phyloP scores from a whole-genome alignment of 2,888 invertebrate species.

The Caenorhabditis parvicauda region DNA sequence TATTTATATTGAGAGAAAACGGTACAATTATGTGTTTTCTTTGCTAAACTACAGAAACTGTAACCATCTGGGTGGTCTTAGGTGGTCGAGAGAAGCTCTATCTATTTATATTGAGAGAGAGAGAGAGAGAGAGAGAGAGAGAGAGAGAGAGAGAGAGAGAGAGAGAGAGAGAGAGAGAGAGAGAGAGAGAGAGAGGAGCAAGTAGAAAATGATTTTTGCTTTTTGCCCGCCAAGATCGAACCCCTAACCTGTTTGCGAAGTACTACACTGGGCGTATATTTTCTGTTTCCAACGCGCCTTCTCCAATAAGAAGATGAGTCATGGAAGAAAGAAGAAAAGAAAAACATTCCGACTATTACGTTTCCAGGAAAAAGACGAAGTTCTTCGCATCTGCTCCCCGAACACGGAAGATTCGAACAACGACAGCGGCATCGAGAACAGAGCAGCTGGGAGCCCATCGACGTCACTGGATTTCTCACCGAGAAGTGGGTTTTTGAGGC shows the following conservation, averaged over 20 bases:
- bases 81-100: constrained; percentile 3
- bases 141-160: constrained; percentile 3
- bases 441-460: constrained; percentile 34
- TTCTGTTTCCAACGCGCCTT: no score
- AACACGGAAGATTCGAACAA: constrained; percentile 26
- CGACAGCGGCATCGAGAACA: constrained; percentile 40
- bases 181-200: constrained; percentile 1
- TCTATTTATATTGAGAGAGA: constrained; percentile 14
- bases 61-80: constrained; percentile 2
- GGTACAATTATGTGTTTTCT: no score
- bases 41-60: constrained; percentile 11
- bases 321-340: background rate
- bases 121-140: constrained; percentile 4
- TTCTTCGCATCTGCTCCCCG: constrained; percentile 22
- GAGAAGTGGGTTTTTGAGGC: constrained; percentile 26
- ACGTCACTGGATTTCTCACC: constrained; percentile 40
- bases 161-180: constrained; percentile 7
- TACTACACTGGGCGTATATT: no score
- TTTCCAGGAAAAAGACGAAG: constrained; percentile 40
- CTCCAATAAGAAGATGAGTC: background rate
- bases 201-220: background rate
- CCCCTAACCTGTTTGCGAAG: no score
- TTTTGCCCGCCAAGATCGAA: background rate
- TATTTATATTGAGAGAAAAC: no score
- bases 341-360: background rate